Conservation (phyloP, 2,113 vertebrate species). For the Mellivora capensis region DNA sequence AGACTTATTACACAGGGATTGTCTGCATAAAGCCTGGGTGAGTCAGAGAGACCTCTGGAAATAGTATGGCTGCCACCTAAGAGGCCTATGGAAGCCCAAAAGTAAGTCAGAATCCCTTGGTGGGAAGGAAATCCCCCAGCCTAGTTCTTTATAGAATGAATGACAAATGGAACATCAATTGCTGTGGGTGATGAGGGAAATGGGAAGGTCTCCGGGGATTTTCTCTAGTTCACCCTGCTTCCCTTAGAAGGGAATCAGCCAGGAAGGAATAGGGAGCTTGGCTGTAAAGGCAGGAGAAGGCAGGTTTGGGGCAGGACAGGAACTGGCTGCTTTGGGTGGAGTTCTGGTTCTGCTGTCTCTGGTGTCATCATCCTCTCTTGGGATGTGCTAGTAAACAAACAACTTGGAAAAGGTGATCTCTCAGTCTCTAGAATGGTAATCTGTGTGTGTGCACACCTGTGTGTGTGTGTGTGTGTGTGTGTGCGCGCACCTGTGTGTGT, state of each 20-base stretch:
- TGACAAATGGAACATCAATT: background rate
- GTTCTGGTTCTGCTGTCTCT: background rate
- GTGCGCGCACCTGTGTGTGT: background rate
- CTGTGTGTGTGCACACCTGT: background rate
- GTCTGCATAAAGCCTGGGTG: background rate
- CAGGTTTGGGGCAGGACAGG: background rate
- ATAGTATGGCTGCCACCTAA: background rate
- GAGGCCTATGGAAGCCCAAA: background rate
- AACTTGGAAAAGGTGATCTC: background rate
- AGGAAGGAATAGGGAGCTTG: background rate
- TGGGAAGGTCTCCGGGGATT: background rate
- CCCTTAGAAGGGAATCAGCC: background rate
- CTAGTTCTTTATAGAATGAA: background rate
- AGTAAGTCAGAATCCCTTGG: background rate
- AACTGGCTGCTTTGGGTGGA: background rate
- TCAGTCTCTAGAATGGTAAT: background rate
- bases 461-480: too few species aligned
- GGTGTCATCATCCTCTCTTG: fast-evolving
- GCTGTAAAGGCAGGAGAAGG: background rate
- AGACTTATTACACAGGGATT: background rate
- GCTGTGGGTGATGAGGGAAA: background rate
- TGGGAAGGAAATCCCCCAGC: background rate
- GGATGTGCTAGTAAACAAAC: background rate
- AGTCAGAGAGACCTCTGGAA: background rate
- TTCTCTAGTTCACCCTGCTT: background rate